phyloP scores from a whole-genome alignment of 2,797 vertebrate genomes.

The Adrianichthys oophorus region DNA sequence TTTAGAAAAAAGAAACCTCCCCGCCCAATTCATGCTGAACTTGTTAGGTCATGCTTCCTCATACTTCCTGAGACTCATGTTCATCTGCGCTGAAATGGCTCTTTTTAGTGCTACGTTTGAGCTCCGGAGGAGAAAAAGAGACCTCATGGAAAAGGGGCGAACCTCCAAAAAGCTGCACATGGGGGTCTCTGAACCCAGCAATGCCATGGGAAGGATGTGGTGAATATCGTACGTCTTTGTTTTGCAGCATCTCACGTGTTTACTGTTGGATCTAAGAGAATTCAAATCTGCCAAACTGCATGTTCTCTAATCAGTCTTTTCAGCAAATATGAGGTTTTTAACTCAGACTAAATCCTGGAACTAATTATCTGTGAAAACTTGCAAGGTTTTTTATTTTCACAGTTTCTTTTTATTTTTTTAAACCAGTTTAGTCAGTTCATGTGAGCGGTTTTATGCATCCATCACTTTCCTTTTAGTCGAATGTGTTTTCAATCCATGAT shows the following conservation, averaged over 20 bases:
- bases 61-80: conserved; percentile 3
- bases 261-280: no score
- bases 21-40: neutral
- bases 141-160: conserved; percentile 27
- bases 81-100: conserved; percentile 13
- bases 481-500: conserved; percentile 3
- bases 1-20: neutral
- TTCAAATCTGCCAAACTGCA: no score
- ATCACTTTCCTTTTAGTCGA: neutral
- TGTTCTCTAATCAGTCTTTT: no score
- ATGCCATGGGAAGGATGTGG: neutral
- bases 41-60: conserved; percentile 9
- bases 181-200: no score
- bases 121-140: conserved; percentile 59
- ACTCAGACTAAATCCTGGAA: no score
- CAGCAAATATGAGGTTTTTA: no score
- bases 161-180: conserved; percentile 41
- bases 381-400: no score
- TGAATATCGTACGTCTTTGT: neutral
- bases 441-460: neutral
- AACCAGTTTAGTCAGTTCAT: neutral
- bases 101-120: conserved; percentile 44
- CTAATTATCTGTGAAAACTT: no score
- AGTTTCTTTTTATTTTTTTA: neutral
- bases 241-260: no score